Percentiles rank a stretch among this genome's conserved stretches.
phyloP scores from a whole-genome alignment of 2,113 vertebrate genomes.

The Eurypyga helias region DNA sequence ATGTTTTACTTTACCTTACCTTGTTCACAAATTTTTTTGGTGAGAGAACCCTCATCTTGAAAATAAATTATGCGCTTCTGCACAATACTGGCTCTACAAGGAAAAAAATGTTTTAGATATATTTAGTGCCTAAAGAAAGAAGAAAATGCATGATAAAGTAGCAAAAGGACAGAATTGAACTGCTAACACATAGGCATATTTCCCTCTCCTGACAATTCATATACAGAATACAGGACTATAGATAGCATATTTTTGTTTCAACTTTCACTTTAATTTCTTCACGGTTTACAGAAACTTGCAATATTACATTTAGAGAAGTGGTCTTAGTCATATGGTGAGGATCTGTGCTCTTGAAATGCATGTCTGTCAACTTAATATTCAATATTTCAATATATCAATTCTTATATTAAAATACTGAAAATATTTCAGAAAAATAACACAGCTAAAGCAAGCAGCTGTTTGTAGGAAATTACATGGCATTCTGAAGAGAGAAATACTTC shows the following conservation, averaged over 20 bases:
- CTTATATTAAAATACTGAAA: conserved; percentile 22
- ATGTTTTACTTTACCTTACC: conserved; percentile 76
- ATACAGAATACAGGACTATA: background rate
- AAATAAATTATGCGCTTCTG: conserved; percentile 98
- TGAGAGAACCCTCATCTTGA: conserved; percentile 95
- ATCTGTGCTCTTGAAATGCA: conserved; percentile 6
- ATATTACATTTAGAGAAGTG: background rate
- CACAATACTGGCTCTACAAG: conserved; percentile 92
- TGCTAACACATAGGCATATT: background rate
- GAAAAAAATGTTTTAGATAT: background rate
- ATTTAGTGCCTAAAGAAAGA: background rate
- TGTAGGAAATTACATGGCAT: conserved; percentile 54
- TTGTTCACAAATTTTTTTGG: conserved; percentile 95
- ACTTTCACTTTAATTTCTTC: conserved; percentile 24
- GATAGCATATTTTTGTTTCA: background rate
- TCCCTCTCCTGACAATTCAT: background rate
- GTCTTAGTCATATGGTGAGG: background rate
- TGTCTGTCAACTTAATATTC: conserved; percentile 26
- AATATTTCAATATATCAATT: background rate
- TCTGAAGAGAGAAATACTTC: conserved; percentile 61
- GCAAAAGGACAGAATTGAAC: background rate
- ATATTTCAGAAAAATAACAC: conserved; percentile 62
- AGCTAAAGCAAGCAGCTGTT: conserved; percentile 61
- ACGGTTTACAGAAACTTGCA: background rate
- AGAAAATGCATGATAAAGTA: background rate